Conservation (phyloP, 2,797 vertebrate species). For the Anabas testudineus region DNA sequence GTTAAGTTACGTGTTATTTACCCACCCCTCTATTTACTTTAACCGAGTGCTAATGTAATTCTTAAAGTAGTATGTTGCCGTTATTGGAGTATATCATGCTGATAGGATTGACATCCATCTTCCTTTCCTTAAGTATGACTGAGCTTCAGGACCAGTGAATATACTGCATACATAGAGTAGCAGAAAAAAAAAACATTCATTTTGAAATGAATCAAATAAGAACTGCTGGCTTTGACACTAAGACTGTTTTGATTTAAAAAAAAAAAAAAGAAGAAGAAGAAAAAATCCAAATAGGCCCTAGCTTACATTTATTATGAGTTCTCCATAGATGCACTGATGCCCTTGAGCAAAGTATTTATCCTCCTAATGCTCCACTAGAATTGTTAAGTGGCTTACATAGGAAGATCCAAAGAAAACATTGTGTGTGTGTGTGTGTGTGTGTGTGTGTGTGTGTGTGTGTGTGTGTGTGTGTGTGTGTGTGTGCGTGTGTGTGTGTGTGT, state of each 20-base stretch:
- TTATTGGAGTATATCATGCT: neutral
- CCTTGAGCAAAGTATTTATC: slow-evolving; percentile 35
- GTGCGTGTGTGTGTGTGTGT: neutral
- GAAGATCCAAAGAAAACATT: slow-evolving; percentile 10
- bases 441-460: neutral
- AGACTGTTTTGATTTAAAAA: neutral
- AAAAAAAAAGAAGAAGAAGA: too few species aligned
- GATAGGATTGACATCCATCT: neutral
- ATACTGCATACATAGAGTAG: neutral
- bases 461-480: slow-evolving; percentile 4
- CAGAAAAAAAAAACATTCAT: neutral
- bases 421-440: slow-evolving; percentile 3
- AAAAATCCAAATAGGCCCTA: neutral
- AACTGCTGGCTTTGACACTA: neutral
- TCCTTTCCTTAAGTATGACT: neutral
- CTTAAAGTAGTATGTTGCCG: too few species aligned
- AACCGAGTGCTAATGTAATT: too few species aligned
- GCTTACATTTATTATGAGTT: neutral
- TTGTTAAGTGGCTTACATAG: slow-evolving; percentile 17
- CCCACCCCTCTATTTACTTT: too few species aligned
- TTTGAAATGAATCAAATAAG: neutral
- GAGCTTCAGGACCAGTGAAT: neutral
- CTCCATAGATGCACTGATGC: slow-evolving; percentile 21
- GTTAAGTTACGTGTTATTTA: too few species aligned
- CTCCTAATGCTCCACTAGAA: slow-evolving; percentile 27